Evolutionary conservation across 30 jellyfish, hydroid and myxozoan species (phyloP), one percentile per base, ranked within the genome.

Genomic region (Aurelia aurita): DNA sequence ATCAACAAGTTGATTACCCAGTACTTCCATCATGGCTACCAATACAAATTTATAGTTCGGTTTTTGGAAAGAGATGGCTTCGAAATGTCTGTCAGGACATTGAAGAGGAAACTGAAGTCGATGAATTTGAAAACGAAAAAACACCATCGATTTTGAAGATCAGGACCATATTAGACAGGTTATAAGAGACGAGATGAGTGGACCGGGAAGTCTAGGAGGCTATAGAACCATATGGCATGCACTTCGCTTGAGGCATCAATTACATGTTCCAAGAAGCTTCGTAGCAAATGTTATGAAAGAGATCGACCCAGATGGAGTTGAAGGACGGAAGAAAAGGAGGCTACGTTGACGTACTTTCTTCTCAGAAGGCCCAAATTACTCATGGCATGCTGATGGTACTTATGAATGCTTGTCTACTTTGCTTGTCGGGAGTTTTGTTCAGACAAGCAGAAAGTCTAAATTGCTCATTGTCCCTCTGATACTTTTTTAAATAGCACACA

Each of bases 351-450:
- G 88, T 6, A 58, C 64, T 8, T 76, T 26, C 63, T 14, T 76
- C 21, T 57, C 88, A 28, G 66, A 26, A 26, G 88, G 88, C 16
- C 76, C 77, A 54, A 57, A 79, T 55, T 63, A 79, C 64, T 28
- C 90, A 31, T 79, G 90, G 90, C 90, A 79, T 29, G 29, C 27
- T 10, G 90, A 73, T 55, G 86, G 86, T 73, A 73, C 10, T 13
- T 23, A 73, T 73, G 11, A 3, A 32, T 62, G 35, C 43, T 31
- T 31, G 5, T 31, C 43, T 26, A 5, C 19, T 13, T 2, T 62
- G 3, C 3, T 15, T 62, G 4, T 14, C 5, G 3, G 2, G 4
- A 14, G n/a, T 14, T 21, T n/a, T n/a, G 58, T 62, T 27, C 45
- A 62, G 5, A 54, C 65, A 9, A 54, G 65, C 65, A 54, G 25